Percentiles rank a stretch among this genome's conserved stretches.
These are phyloP conservation scores for Eueremaeus valkanovi DNA, from an alignment of 2,888 invertebrate species.

Conservation along the genomic window DNA sequence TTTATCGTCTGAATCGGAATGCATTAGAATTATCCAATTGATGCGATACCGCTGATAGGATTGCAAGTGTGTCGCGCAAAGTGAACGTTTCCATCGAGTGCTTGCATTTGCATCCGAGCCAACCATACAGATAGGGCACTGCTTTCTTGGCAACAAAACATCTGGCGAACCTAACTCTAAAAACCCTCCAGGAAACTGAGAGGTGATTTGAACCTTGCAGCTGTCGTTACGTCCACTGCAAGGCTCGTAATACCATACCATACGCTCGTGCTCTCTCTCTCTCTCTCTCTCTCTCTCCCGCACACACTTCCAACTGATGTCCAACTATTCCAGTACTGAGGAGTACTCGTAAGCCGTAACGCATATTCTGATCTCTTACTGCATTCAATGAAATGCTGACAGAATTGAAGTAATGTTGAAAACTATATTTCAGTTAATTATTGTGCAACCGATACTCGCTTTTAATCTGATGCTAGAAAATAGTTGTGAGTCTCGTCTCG, in stretches of 20 bases:
- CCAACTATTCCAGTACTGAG: neutral
- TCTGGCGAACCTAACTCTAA: conserved; percentile 32
- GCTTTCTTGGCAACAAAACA: conserved; percentile 6
- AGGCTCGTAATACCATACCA: conserved; percentile 22
- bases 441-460: conserved; percentile 21
- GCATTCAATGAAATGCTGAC: conserved; percentile 28
- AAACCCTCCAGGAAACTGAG: conserved; percentile 32
- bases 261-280: conserved; percentile 13
- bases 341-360: neutral
- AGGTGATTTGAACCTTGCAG: conserved; percentile 31
- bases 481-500: conserved; percentile 24
- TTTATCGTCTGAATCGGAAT: conserved; percentile 15
- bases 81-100: conserved; percentile 11
- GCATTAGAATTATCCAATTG: conserved; percentile 8
- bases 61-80: conserved; percentile 22
- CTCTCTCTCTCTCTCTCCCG: conserved; percentile 21
- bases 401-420: conserved; percentile 25
- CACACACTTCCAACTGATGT: neutral
- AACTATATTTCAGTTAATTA: conserved; percentile 28
- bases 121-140: neutral
- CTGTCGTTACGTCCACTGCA: conserved; percentile 30
- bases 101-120: conserved; percentile 17
- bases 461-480: conserved; percentile 31
- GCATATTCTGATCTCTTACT: neutral
- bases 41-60: conserved; percentile 7